Percentiles rank a stretch among this genome's conserved stretches.
Conservation (phyloP, 2,113 vertebrate species). For the Narcine bancroftii region DNA sequence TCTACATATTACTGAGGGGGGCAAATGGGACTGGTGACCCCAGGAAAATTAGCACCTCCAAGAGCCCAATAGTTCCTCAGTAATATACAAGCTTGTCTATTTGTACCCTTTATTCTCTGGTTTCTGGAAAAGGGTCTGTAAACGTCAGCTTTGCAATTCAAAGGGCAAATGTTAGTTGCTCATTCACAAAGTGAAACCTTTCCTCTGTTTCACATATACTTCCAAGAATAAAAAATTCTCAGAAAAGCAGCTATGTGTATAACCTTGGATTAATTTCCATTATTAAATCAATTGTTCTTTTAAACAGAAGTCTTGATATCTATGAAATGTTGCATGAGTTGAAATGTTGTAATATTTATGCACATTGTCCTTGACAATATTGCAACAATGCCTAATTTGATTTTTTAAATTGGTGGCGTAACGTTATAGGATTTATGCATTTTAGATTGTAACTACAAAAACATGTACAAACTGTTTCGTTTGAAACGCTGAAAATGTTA, state of each 20-base stretch:
- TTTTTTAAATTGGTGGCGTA: no score
- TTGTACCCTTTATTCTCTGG: no score
- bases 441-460: background rate
- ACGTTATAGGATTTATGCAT: no score
- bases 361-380: background rate
- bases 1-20: no score
- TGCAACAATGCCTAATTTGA: background rate
- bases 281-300: background rate
- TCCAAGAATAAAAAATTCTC: background rate
- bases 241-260: background rate
- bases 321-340: background rate
- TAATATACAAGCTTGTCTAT: no score
- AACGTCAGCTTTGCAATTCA: no score
- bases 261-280: background rate
- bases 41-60: no score
- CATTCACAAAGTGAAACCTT: no score
- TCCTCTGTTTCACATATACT: background rate
- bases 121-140: no score
- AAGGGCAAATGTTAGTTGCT: no score
- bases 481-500: background rate
- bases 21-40: no score
- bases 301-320: background rate
- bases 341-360: background rate
- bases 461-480: background rate
- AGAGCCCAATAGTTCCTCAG: no score